Evolutionary conservation across 2,888 invertebrate genomes (phyloP).

Genomic region (Busseola fusca): DNA sequence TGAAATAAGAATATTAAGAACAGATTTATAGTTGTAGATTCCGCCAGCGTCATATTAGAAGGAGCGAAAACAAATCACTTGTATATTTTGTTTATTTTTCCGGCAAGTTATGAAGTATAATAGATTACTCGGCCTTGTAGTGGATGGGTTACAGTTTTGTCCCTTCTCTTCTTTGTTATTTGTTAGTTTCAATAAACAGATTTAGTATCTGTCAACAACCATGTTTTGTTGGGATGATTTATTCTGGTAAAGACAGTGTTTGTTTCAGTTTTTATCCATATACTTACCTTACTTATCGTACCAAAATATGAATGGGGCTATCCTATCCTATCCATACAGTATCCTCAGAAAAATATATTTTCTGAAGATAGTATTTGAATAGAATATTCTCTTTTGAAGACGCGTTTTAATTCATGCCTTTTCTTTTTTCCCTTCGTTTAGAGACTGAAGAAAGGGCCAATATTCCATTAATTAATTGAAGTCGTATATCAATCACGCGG

Average conservation of each 20-base stretch:
- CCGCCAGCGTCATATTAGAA: constrained; percentile 1
- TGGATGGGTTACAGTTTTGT: constrained; percentile 25
- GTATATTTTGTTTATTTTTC: constrained; percentile 44
- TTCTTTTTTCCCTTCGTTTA: neutral
- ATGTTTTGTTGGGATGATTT: constrained; percentile 31
- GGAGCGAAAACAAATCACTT: constrained; percentile 34
- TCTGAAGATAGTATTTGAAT: too few species aligned
- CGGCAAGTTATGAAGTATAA: constrained; percentile 36
- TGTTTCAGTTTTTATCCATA: neutral
- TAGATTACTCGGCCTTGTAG: constrained; percentile 20
- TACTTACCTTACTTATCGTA: neutral
- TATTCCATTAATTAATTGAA: constrained; percentile 15
- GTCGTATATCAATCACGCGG: constrained; percentile 17
- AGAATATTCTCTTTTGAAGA: too few species aligned
- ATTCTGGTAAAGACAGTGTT: constrained; percentile 9
- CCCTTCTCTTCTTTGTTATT: constrained; percentile 17
- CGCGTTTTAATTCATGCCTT: neutral
- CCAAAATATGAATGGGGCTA: neutral
- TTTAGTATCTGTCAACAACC: constrained; percentile 25
- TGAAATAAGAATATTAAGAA: constrained; percentile 14
- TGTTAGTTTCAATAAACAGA: constrained; percentile 23
- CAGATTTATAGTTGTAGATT: constrained; percentile 26
- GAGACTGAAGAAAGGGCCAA: neutral
- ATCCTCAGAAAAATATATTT: neutral
- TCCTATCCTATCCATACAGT: neutral